Conservation (phyloP, 2,797 vertebrate genomes). For the Cercopithecus diana region DNA sequence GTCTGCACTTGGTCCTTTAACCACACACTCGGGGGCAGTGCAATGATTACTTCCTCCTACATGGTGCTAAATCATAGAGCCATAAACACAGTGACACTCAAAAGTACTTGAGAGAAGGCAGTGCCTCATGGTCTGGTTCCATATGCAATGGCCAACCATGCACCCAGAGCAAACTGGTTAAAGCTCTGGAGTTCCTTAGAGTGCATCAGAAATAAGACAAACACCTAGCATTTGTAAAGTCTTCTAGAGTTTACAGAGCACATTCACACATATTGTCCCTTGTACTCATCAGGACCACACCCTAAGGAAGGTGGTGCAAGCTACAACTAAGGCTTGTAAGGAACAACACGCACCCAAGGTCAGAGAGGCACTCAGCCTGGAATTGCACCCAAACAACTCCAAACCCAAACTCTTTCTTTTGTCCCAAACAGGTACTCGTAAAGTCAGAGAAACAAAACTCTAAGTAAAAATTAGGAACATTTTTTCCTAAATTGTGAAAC, state of each 20-base stretch:
- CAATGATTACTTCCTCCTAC: constrained; percentile 29
- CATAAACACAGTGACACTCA: constrained; percentile 56
- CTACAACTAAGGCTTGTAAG: neutral
- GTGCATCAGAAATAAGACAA: neutral
- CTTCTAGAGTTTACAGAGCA: neutral
- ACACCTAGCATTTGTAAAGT: neutral
- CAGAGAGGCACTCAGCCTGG: neutral
- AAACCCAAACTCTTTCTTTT: neutral
- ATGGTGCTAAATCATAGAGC: constrained; percentile 49
- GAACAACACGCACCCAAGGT: neutral
- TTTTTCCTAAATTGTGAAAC: constrained; percentile 14
- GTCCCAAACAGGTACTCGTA: neutral
- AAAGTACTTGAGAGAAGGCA: neutral
- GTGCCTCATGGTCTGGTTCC: neutral
- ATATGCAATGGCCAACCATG: neutral
- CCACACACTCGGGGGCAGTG: neutral
- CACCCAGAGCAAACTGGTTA: neutral
- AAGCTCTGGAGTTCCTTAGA: neutral
- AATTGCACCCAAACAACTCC: neutral
- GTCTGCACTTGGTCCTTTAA: constrained; percentile 56
- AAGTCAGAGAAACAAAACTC: constrained; percentile 30
- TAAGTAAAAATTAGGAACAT: neutral
- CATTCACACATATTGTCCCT: neutral
- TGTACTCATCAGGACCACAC: neutral
- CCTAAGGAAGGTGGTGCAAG: neutral